Conservation (phyloP, 2,888 invertebrate species). For the Arctia plantaginis region DNA sequence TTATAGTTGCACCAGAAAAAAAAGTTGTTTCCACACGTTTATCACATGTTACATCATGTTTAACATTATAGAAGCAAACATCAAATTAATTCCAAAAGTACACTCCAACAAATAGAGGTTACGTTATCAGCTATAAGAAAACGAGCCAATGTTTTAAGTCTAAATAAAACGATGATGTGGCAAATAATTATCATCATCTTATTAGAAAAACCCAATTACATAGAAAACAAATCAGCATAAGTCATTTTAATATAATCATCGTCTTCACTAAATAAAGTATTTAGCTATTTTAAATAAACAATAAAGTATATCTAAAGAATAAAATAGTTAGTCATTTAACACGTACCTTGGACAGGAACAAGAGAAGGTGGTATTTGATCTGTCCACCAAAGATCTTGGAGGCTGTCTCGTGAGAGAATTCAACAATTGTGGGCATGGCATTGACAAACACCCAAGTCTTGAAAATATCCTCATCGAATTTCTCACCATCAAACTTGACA, state of each 20-base stretch:
- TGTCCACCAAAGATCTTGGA: constrained; percentile 99
- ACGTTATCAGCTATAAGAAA: not conserved
- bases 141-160: not conserved
- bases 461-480: constrained; percentile 88
- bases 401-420: constrained; percentile 99
- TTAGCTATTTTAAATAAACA: not conserved
- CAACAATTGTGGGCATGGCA: constrained; percentile 95
- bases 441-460: constrained; percentile 94
- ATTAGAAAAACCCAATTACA: too few relatives aligned
- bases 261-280: not conserved
- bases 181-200: too few relatives aligned
- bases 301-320: not conserved
- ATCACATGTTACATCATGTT: not conserved
- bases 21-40: not conserved
- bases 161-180: too few relatives aligned
- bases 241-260: too few relatives aligned
- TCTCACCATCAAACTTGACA: constrained; percentile 90
- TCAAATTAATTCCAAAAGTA: not conserved
- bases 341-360: constrained; percentile 95
- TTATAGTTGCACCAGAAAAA: not conserved
- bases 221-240: too few relatives aligned
- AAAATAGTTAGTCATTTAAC: not conserved
- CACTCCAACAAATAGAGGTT: not conserved
- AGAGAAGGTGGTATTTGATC: constrained; percentile 97
- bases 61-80: not conserved